Evolutionary conservation across 2,797 vertebrate species (phyloP).

Genomic region (Crenuchus spilurus): DNA sequence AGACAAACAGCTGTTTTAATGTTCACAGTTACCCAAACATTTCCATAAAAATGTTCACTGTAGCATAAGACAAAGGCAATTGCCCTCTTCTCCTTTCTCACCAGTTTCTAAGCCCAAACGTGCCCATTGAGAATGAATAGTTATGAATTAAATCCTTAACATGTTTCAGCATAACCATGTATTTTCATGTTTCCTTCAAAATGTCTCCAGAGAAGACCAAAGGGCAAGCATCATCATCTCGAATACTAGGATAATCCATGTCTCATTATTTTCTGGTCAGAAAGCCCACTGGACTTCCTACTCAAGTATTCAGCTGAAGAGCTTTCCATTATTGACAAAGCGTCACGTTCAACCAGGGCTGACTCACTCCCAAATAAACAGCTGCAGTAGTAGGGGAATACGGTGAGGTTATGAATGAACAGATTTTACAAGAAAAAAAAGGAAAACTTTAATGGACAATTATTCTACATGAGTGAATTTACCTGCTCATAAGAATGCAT

Average conservation of each 20-base stretch:
- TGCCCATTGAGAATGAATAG: background rate
- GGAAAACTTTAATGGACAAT: background rate
- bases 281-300: background rate
- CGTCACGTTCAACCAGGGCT: background rate
- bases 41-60: too few relatives aligned
- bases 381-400: background rate
- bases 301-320: background rate
- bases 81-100: background rate
- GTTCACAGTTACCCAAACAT: too few relatives aligned
- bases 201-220: background rate
- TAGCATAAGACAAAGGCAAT: too few relatives aligned
- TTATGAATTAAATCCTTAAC: background rate
- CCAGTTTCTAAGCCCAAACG: background rate
- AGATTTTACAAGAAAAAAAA: slow-evolving; percentile 5
- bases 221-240: background rate
- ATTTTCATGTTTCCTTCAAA: background rate
- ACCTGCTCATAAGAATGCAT: background rate
- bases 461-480: too few relatives aligned
- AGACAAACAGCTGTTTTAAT: too few relatives aligned
- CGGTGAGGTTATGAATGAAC: slow-evolving; percentile 10
- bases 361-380: slow-evolving; percentile 29
- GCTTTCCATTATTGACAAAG: slow-evolving; percentile 13
- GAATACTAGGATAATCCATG: background rate
- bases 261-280: background rate
- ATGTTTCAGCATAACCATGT: background rate